These are phyloP conservation scores for Drosophila neocordata DNA, from an alignment of 1,140 invertebrate species.

Conservation along the genomic window DNA sequence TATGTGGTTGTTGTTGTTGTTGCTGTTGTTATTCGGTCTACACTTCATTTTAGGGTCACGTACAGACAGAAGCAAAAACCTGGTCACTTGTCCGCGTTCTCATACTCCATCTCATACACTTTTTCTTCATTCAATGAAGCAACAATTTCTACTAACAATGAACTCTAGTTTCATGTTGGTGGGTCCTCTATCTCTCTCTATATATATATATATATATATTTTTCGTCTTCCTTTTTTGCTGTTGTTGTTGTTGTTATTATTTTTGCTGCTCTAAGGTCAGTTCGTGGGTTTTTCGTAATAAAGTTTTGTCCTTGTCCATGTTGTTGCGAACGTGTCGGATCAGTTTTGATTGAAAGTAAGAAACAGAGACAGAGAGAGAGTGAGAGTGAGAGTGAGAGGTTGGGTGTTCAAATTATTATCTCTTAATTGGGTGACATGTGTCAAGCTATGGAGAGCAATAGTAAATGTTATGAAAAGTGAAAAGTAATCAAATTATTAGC, in stretches of 20 bases:
- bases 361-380: no score
- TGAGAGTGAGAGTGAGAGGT: neutral
- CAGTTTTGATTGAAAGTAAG: neutral
- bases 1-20: no score
- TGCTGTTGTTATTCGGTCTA: no score
- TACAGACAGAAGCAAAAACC: constrained; percentile 30
- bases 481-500: constrained; percentile 1
- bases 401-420: constrained; percentile 46
- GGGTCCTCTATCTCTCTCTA: neutral
- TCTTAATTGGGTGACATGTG: constrained; percentile 64
- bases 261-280: constrained; percentile 26
- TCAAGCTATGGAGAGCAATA: constrained; percentile 16
- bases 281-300: constrained; percentile 6
- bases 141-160: constrained; percentile 30
- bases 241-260: constrained; percentile 1
- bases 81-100: constrained; percentile 30
- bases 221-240: neutral
- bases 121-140: constrained; percentile 6
- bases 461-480: constrained; percentile 11
- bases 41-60: constrained; percentile 41
- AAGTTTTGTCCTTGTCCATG: constrained; percentile 9
- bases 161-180: constrained; percentile 27
- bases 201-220: neutral
- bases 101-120: no score
- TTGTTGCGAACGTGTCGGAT: constrained; percentile 16